phyloP scores from a whole-genome alignment of 2,888 invertebrate species.

The Laspeyria flexula region DNA sequence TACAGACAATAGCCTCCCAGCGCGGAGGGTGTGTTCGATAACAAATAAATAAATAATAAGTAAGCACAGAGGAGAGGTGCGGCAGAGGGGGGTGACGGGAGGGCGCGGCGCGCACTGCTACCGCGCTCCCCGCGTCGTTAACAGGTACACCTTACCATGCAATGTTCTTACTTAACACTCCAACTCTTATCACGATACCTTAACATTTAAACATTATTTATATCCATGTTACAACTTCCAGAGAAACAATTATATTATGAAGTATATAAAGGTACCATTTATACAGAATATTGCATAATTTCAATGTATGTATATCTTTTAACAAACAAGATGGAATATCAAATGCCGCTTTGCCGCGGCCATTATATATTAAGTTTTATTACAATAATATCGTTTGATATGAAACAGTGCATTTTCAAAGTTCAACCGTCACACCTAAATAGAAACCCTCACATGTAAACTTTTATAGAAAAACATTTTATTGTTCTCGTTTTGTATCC shows the following conservation, averaged over 20 bases:
- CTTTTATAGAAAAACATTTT: constrained; percentile 84
- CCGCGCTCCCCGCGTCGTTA: constrained; percentile 7
- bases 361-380: constrained; percentile 63
- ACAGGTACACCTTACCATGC: constrained; percentile 47
- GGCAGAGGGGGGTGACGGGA: constrained; percentile 56
- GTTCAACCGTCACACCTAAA: constrained; percentile 70
- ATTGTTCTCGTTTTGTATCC: constrained; percentile 85
- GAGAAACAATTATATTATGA: constrained; percentile 51
- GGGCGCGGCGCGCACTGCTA: constrained; percentile 8
- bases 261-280: constrained; percentile 55
- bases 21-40: constrained; percentile 35
- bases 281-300: constrained; percentile 60
- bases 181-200: constrained; percentile 64
- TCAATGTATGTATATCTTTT: constrained; percentile 66
- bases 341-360: constrained; percentile 67
- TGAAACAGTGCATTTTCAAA: constrained; percentile 78
- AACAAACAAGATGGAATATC: constrained; percentile 81
- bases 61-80: constrained; percentile 34
- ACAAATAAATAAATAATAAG: constrained; percentile 55
- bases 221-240: constrained; percentile 65
- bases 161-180: constrained; percentile 62
- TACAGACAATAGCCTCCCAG: constrained; percentile 32
- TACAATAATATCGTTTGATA: constrained; percentile 78
- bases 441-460: constrained; percentile 80
- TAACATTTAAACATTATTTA: constrained; percentile 63